These are phyloP conservation scores for Aplochiton taeniatus DNA, from an alignment of 2,797 vertebrate species.

Conservation along the genomic window DNA sequence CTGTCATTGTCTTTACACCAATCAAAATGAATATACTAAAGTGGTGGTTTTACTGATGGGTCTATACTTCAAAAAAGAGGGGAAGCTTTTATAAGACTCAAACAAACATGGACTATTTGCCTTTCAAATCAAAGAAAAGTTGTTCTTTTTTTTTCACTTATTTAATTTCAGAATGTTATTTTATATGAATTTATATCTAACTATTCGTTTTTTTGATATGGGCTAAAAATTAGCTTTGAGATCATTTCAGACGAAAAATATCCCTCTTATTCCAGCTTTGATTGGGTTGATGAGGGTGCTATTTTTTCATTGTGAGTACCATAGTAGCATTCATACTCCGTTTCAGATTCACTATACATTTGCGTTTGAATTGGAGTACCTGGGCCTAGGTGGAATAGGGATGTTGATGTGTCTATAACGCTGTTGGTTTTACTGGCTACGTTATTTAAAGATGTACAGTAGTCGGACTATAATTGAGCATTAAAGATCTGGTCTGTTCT, in stretches of 20 bases:
- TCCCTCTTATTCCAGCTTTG: no score
- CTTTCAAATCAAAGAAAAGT: conserved; percentile 55
- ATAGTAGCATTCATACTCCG: no score
- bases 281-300: no score
- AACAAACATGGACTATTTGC: conserved; percentile 49
- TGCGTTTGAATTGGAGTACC: no score
- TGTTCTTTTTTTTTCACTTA: conserved; percentile 57
- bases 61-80: conserved; percentile 11
- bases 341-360: no score
- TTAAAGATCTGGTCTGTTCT: no score
- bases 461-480: no score
- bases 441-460: no score
- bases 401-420: no score
- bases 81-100: conserved; percentile 43
- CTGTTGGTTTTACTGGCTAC: no score
- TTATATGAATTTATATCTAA: conserved; percentile 79
- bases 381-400: no score
- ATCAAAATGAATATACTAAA: conserved; percentile 46
- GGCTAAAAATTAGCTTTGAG: conserved; percentile 34
- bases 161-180: conserved; percentile 72
- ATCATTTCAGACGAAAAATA: neutral
- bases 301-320: no score
- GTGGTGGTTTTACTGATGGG: conserved; percentile 25
- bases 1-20: conserved; percentile 50
- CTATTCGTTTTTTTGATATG: conserved; percentile 58